Conservation (phyloP, 1,140 invertebrate genomes). For the Watersipora subatra region DNA sequence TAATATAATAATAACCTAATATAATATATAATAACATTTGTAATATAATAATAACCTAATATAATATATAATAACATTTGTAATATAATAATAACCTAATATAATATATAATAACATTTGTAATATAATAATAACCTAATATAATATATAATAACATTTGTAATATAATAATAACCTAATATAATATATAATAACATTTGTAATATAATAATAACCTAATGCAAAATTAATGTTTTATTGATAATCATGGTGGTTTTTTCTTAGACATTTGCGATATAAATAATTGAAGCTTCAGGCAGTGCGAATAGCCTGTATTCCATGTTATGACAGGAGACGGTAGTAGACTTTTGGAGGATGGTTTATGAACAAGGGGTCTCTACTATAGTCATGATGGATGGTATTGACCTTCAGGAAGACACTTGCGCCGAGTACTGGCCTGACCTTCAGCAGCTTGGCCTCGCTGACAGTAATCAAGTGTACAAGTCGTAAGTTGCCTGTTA, state of each 20-base stretch:
- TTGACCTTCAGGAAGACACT: slow-evolving; percentile 24
- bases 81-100: background rate
- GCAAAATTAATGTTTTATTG: no score
- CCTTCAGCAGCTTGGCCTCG: slow-evolving; percentile 13
- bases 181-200: no score
- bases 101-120: background rate
- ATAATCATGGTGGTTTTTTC: no score
- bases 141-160: background rate
- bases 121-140: background rate
- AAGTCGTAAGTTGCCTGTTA: no score
- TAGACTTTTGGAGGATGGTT: slow-evolving; percentile 38
- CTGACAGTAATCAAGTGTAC: no score
- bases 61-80: background rate
- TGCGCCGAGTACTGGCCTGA: slow-evolving; percentile 31
- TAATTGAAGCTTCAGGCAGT: no score
- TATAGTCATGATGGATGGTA: slow-evolving; percentile 30
- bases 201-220: no score
- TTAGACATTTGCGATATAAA: no score
- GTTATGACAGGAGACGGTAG: slow-evolving; percentile 19
- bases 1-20: background rate
- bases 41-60: background rate
- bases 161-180: no score
- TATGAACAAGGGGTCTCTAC: slow-evolving; percentile 29
- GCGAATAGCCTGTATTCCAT: background rate
- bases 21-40: background rate